A percentile compares a stretch with the other conserved stretches of the same genome.
Conservation (phyloP, 2,797 vertebrate species). For the Eulemur albifrons region DNA sequence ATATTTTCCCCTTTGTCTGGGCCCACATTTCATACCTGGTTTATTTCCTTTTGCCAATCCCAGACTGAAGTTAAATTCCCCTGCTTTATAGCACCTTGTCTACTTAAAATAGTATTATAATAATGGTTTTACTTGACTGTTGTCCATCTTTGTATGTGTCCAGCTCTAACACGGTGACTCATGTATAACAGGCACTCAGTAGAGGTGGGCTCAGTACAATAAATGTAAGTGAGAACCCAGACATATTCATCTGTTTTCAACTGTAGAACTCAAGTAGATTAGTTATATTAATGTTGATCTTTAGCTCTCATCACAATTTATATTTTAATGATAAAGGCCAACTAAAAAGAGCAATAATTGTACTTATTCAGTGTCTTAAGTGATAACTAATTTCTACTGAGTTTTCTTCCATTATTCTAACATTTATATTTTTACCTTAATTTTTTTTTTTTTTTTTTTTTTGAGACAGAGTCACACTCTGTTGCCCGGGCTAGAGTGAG, state of each 20-base stretch:
- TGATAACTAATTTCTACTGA: conserved; percentile 22
- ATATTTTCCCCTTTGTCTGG: background rate
- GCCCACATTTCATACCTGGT: background rate
- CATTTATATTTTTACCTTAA: conserved; percentile 43
- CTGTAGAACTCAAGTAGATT: background rate
- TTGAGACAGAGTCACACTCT: too few relatives aligned
- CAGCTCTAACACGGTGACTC: background rate
- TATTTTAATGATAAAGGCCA: background rate
- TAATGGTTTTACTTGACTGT: background rate
- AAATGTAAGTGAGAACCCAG: background rate
- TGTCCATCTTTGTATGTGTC: background rate
- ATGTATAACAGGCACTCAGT: background rate
- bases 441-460: background rate
- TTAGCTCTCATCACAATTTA: background rate
- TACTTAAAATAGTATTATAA: background rate
- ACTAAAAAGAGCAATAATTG: background rate
- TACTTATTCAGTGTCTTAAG: background rate
- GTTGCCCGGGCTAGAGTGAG: too few relatives aligned
- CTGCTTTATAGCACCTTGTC: background rate
- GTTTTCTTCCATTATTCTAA: background rate
- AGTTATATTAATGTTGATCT: background rate
- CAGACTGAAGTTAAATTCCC: background rate
- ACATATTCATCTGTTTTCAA: background rate
- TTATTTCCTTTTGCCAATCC: background rate
- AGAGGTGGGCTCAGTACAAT: background rate